These are phyloP conservation scores for Periplaneta americana DNA, from an alignment of 1,140 invertebrate genomes.

Conservation along the genomic window DNA sequence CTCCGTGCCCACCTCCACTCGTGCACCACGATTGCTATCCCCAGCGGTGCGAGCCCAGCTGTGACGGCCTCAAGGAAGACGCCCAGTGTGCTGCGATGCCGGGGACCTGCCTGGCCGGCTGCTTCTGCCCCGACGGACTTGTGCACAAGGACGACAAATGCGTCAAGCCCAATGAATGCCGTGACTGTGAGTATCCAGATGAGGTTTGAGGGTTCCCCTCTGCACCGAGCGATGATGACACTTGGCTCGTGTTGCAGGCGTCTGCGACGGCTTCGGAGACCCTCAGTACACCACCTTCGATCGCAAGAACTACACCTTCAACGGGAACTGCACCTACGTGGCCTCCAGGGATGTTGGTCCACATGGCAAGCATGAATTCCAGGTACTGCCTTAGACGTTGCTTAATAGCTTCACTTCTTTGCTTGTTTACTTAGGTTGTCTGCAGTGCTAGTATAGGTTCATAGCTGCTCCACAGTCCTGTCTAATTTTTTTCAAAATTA, in stretches of 20 bases:
- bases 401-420: too few species aligned
- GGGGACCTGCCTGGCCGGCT: constrained; percentile 70
- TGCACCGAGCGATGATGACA: neutral
- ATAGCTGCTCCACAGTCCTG: too few species aligned
- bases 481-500: too few species aligned
- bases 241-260: constrained; percentile 32
- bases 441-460: too few species aligned
- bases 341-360: constrained; percentile 54
- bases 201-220: neutral
- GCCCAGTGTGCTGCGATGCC: constrained; percentile 52
- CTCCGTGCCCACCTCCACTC: constrained; percentile 60
- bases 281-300: constrained; percentile 71
- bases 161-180: constrained; percentile 61
- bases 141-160: constrained; percentile 64
- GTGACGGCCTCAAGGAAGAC: constrained; percentile 51
- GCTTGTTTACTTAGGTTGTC: too few species aligned
- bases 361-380: constrained; percentile 52
- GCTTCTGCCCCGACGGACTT: constrained; percentile 74
- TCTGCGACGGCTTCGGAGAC: constrained; percentile 63
- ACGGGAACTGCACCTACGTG: constrained; percentile 75
- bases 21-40: constrained; percentile 76
- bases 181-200: constrained; percentile 56
- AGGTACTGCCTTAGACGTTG: too few species aligned
- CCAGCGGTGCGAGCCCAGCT: constrained; percentile 63
- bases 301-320: constrained; percentile 59